Evolutionary conservation across 2,888 invertebrate genomes (phyloP).

Genomic region (Terebella lapidaria): DNA sequence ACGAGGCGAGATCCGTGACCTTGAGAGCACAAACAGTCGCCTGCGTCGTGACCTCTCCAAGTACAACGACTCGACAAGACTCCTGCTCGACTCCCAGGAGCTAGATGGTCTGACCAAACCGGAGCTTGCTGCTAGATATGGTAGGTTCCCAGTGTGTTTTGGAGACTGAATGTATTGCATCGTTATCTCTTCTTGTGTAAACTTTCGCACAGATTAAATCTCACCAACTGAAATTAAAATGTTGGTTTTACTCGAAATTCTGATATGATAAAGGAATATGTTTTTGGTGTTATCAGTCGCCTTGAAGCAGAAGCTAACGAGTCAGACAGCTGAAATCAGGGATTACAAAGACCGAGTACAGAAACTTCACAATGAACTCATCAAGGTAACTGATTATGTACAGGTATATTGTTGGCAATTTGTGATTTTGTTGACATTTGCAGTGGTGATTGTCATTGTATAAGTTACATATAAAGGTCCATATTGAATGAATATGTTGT

Average conservation of each 20-base stretch:
- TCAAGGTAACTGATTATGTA: conserved; percentile 13
- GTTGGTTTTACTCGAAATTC: too few species aligned
- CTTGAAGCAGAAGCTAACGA: conserved; percentile 40
- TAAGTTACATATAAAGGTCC: too few species aligned
- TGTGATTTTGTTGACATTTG: too few species aligned
- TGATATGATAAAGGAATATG: too few species aligned
- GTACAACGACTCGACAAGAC: conserved; percentile 39
- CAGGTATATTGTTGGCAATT: too few species aligned
- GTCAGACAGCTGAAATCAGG: conserved; percentile 37
- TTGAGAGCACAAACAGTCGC: conserved; percentile 39
- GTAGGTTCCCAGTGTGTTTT: conserved; percentile 29
- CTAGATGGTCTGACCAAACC: conserved; percentile 41
- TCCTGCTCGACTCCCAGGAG: conserved; percentile 43
- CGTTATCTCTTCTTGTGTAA: too few species aligned
- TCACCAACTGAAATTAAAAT: too few species aligned
- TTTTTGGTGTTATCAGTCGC: conserved; percentile 39
- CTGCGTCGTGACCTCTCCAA: conserved; percentile 31
- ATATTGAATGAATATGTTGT: too few species aligned
- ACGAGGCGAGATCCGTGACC: conserved; percentile 29
- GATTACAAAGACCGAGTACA: conserved; percentile 45
- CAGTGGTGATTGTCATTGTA: too few species aligned
- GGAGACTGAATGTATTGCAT: too few species aligned
- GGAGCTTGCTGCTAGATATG: conserved; percentile 45
- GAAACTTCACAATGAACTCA: conserved; percentile 43
- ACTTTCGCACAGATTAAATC: too few species aligned